Conservation (phyloP, 2,888 invertebrate genomes). For the Metopia argyrocephala region DNA sequence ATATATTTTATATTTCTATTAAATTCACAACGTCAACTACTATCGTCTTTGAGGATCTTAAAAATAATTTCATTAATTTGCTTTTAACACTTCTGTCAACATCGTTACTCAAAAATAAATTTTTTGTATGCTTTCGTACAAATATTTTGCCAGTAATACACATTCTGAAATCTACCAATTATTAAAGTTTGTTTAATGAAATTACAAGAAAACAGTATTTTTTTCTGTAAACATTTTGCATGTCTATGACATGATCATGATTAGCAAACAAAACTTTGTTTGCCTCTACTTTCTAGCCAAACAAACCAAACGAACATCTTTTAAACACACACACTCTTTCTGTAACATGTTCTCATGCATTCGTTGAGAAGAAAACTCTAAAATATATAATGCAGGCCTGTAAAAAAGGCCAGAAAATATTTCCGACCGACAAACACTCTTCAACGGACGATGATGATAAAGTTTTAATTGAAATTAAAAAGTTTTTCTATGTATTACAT, state of each 20-base stretch:
- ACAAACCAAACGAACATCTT: slow-evolving; percentile 34
- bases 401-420: background rate
- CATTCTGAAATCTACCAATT: slow-evolving; percentile 36
- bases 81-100: background rate
- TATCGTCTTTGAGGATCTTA: too few relatives aligned
- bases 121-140: background rate
- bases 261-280: slow-evolving; percentile 3
- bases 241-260: slow-evolving; percentile 44
- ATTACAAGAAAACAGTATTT: slow-evolving; percentile 1
- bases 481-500: slow-evolving; percentile 39
- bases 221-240: background rate
- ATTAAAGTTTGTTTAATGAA: slow-evolving; percentile 42
- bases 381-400: background rate
- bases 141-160: slow-evolving; percentile 12
- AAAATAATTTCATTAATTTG: too few relatives aligned
- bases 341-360: background rate
- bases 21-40: too few relatives aligned
- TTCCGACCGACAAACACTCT: background rate
- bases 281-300: background rate
- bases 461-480: slow-evolving; percentile 62
- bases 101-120: too few relatives aligned
- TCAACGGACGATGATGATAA: slow-evolving; percentile 41
- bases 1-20: too few relatives aligned
- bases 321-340: background rate
- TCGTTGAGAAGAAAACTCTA: background rate